These are phyloP conservation scores for Diarsia rubi DNA, from an alignment of 2,888 invertebrate genomes.

Conservation along the genomic window DNA sequence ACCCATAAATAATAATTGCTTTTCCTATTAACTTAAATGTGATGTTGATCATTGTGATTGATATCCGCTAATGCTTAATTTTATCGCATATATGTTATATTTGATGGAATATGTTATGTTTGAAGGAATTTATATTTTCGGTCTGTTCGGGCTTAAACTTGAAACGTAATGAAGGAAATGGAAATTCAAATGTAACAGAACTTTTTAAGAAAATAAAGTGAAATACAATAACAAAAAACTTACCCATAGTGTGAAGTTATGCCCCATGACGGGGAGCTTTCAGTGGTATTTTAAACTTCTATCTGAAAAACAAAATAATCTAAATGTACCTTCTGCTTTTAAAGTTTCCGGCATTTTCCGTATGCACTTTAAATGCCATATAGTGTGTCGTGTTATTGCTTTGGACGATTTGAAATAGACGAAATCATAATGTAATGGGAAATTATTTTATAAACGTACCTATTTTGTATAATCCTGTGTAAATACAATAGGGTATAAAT, in stretches of 20 bases:
- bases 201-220: not conserved
- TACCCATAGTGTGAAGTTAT: conserved; percentile 79
- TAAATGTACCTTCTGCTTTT: conserved; percentile 1
- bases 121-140: not conserved
- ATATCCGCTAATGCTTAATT: conserved; percentile 8
- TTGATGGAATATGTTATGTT: not conserved
- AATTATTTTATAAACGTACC: conserved; percentile 56
- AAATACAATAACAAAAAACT: conserved; percentile 67
- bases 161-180: not conserved
- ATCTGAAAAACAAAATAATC: conserved; percentile 70
- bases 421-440: not conserved
- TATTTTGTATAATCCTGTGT: conserved; percentile 56
- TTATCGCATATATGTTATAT: conserved; percentile 9
- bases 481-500: conserved; percentile 52
- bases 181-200: no score
- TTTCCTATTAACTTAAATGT: conserved; percentile 46
- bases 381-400: not conserved
- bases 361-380: conserved; percentile 2
- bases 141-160: not conserved
- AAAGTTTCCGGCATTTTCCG: not conserved
- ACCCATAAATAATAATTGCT: conserved; percentile 51
- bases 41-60: conserved; percentile 23
- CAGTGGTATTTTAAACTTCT: conserved; percentile 64
- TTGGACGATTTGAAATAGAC: not conserved
- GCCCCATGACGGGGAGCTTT: conserved; percentile 86